Conservation (phyloP, 2,113 vertebrate genomes). For the Corynorhinus townsendii region DNA sequence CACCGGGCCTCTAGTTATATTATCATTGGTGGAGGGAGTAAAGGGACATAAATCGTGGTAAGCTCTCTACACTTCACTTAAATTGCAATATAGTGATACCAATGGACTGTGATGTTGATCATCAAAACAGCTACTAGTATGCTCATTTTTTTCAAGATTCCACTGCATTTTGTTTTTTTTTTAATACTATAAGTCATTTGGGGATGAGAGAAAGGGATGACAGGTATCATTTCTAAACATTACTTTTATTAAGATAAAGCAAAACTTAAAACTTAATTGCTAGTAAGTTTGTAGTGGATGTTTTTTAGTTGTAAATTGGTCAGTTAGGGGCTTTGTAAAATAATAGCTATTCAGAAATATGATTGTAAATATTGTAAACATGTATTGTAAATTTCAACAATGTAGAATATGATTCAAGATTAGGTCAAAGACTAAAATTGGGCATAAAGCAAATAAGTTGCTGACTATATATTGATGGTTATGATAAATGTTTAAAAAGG, state of each 20-base stretch:
- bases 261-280: background rate
- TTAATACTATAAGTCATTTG: background rate
- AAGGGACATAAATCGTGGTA: background rate
- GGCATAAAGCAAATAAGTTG: background rate
- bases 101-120: background rate
- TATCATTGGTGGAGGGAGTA: background rate
- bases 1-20: background rate
- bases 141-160: background rate
- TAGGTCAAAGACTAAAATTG: background rate
- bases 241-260: background rate
- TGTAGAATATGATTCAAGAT: background rate
- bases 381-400: background rate
- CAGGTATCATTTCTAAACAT: background rate
- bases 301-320: background rate
- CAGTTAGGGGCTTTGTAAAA: background rate
- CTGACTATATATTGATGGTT: background rate
- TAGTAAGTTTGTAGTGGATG: background rate
- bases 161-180: background rate
- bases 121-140: background rate
- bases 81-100: background rate
- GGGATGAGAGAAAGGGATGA: rapidly evolving
- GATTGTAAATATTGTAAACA: background rate
- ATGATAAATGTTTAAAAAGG: background rate
- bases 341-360: background rate
- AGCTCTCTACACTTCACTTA: background rate